phyloP scores from a whole-genome alignment of 2,797 vertebrate species.

The Danio jaintianensis region DNA sequence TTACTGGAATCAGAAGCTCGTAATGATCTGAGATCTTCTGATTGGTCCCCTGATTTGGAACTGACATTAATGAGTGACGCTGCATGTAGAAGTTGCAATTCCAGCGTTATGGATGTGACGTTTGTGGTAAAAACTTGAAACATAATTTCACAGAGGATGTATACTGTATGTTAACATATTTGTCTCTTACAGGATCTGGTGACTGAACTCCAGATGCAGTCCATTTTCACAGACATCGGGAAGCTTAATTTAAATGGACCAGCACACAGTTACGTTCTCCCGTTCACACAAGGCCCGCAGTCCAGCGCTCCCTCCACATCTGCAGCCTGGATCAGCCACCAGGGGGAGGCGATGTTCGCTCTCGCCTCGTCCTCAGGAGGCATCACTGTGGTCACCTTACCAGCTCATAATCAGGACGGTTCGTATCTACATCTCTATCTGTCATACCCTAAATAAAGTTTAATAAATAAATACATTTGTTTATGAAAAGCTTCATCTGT shows the following conservation, averaged over 20 bases:
- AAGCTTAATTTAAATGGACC: slow-evolving; percentile 88
- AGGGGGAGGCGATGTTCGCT: slow-evolving; percentile 89
- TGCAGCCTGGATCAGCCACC: slow-evolving; percentile 84
- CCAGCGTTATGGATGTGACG: no score
- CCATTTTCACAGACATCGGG: slow-evolving; percentile 89
- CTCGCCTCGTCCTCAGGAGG: slow-evolving; percentile 86
- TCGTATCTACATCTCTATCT: slow-evolving; percentile 30
- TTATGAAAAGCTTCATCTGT: no score
- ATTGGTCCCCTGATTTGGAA: no score
- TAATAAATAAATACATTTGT: no score
- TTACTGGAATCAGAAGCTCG: no score
- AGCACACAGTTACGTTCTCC: slow-evolving; percentile 80
- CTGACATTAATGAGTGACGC: no score
- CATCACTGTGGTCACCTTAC: slow-evolving; percentile 87
- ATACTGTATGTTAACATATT: not conserved
- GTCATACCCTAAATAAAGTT: no score
- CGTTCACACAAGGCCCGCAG: slow-evolving; percentile 74
- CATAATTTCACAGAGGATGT: no score
- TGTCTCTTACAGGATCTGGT: slow-evolving; percentile 83
- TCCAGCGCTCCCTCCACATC: slow-evolving; percentile 73
- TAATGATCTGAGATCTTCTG: no score
- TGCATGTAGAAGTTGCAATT: no score
- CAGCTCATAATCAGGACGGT: slow-evolving; percentile 83
- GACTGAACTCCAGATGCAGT: slow-evolving; percentile 91
- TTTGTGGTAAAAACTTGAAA: no score